Evolutionary conservation across 2,797 vertebrate genomes (phyloP), one percentile per base, ranked within the genome.

Genomic region (Rhinophrynus dorsalis): DNA sequence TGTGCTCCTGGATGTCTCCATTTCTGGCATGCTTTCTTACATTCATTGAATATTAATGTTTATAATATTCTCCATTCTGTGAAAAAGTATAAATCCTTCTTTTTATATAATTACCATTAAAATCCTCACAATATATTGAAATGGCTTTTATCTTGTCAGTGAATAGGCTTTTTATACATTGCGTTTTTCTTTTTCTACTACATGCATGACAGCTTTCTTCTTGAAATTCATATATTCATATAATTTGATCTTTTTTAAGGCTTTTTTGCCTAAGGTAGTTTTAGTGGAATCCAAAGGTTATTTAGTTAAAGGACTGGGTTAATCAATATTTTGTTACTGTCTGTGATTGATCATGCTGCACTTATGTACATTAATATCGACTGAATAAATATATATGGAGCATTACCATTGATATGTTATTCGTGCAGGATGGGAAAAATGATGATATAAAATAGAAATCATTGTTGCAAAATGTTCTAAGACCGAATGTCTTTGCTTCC

Each of bases 401-500:
- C 26, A 21, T n/a, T n/a, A n/a, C n/a, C n/a, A n/a, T 29, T 60
- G 7, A 27, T 13, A 44, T 44, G 18, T 52, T 30, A 24, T n/a
- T 66, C 15, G 15, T 45, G 54, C 62, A 17, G 23, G 58, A 61
- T 33, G 20, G 52, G 42, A 33, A 48, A 57, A 59, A 66, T 66
- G 29, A 54, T 21, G 29, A 33, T 42, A 30, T 32, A 60, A 44
- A 42, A 65, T 42, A 27, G 24, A 44, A 60, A 66, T 66, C 33
- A 52, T 59, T 73, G 55, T 59, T 40, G 69, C 44, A 73, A 59
- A 66, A 65, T 58, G 61, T 73, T 59, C 69, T 73, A 45, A 52
- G 59, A 73, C 30, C 12, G 55, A 66, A 66, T 54, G 55, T 57
- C 61, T 52, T n/a, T 54, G 69, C 69, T 73, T 73, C 54, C 61